Conservation (phyloP, 2,888 invertebrate genomes). For the Schizaphis graminum region DNA sequence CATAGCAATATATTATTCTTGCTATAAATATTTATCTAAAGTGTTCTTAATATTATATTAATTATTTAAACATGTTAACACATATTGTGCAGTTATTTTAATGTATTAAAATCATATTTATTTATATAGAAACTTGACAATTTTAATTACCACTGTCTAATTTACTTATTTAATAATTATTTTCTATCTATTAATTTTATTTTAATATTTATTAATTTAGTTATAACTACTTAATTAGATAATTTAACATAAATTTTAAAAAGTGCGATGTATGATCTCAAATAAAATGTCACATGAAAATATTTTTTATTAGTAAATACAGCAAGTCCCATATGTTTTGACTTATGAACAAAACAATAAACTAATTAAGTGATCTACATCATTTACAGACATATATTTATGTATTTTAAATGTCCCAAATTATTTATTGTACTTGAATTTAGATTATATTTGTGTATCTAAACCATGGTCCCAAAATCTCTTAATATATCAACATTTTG, state of each 20-base stretch:
- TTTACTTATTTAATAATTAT: constrained; percentile 38
- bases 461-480: background rate
- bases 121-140: constrained; percentile 51
- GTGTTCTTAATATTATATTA: constrained; percentile 36
- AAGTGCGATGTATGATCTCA: constrained; percentile 57
- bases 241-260: constrained; percentile 21
- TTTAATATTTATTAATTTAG: constrained; percentile 24
- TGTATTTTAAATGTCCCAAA: background rate
- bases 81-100: constrained; percentile 12
- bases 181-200: constrained; percentile 45
- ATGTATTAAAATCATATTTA: constrained; percentile 29
- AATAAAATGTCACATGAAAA: constrained; percentile 29
- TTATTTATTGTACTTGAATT: constrained; percentile 37
- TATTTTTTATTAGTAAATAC: constrained; percentile 22
- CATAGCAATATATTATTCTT: constrained; percentile 16
- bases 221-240: constrained; percentile 55
- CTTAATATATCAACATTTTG: background rate
- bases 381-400: background rate
- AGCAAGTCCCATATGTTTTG: background rate
- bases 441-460: background rate
- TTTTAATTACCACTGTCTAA: constrained; percentile 64
- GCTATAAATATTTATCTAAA: constrained; percentile 15
- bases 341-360: background rate
- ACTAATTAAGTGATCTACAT: constrained; percentile 9
- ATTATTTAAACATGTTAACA: background rate